phyloP scores from a whole-genome alignment of 1,140 invertebrate genomes.

The Acromyrmex echinatior region DNA sequence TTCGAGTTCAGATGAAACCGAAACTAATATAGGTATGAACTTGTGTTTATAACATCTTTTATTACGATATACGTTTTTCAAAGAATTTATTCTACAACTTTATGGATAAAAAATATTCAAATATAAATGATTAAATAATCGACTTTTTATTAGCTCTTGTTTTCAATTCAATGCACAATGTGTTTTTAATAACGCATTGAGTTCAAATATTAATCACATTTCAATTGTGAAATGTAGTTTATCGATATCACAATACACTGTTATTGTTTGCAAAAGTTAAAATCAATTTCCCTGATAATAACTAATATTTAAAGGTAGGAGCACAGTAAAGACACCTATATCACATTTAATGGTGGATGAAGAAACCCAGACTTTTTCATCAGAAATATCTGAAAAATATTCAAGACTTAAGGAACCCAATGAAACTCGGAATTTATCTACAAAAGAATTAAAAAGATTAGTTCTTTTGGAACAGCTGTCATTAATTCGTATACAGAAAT shows the following conservation, averaged over 20 bases:
- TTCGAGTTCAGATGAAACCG: constrained; percentile 82
- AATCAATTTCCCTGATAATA: constrained; percentile 39
- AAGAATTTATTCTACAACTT: constrained; percentile 23
- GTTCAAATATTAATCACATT: background rate
- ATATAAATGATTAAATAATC: constrained; percentile 20
- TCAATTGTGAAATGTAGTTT: background rate
- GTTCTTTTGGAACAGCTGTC: constrained; percentile 67
- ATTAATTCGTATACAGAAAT: constrained; percentile 61
- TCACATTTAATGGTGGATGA: constrained; percentile 33
- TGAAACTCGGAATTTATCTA: constrained; percentile 65
- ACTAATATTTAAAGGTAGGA: constrained; percentile 68
- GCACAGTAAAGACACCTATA: constrained; percentile 23
- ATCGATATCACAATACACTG: background rate
- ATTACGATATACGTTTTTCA: background rate
- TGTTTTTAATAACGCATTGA: background rate
- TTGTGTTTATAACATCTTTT: background rate
- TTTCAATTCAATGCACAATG: background rate
- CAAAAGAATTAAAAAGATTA: constrained; percentile 67
- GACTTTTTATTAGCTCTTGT: background rate
- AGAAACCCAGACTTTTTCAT: constrained; percentile 28
- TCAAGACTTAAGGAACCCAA: constrained; percentile 51
- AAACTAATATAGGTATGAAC: constrained; percentile 74
- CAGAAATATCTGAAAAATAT: constrained; percentile 41
- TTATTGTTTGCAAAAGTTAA: background rate
- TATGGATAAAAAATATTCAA: constrained; percentile 3